Base-by-base conservation (phyloP, 2,888 invertebrate genomes). In the Cerceris ruficornis region DNA sequence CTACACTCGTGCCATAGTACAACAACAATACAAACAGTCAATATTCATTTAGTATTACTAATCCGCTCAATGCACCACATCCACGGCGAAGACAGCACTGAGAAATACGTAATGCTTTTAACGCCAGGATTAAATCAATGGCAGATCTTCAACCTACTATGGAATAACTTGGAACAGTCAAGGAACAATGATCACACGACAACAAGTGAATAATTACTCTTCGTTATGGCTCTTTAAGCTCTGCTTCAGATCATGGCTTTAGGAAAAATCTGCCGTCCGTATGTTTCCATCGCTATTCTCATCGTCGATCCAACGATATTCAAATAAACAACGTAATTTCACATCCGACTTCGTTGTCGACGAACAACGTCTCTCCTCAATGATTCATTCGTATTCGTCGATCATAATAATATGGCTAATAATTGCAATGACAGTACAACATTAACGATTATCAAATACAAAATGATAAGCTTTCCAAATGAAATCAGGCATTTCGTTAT, bases 21-120 rank as follows among this genome's bases (percentile, higher is more conserved):
- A 88, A 89, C 86, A 88, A 89, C 84, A 83, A 88, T 90, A 90
- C 85, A 89, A 89, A 90, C 87, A 89, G 87, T 88, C 85, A 87
- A 74, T 87, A 85, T 81, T 80, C 60, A 50, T 14, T 68, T 65
- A 64, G 72, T 80, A 78, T 76, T 71, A 69, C 77, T 82, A 69
- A 66, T 80, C 77, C 81, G 69, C 67, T 60, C 74, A 68, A 55
- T 74, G 67, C 72, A 81, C 77, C 71, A 62, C 79, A 75, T 68
- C 28, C 68, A 76, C 64, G 75, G 64, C 76, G 70, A 81, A 74
- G 61, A 77, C 49, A 82, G 77, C 82, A 70, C 50, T 64, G 77
- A 74, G 75, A 78, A 83, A 82, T 74, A 58, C 66, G 62, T 75
- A 72, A 83, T 68, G 70, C 64, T 62, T 41, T 68, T 57, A 46